Evolutionary conservation across 1,140 invertebrate species (phyloP).

Genomic region (Cydia splendana): DNA sequence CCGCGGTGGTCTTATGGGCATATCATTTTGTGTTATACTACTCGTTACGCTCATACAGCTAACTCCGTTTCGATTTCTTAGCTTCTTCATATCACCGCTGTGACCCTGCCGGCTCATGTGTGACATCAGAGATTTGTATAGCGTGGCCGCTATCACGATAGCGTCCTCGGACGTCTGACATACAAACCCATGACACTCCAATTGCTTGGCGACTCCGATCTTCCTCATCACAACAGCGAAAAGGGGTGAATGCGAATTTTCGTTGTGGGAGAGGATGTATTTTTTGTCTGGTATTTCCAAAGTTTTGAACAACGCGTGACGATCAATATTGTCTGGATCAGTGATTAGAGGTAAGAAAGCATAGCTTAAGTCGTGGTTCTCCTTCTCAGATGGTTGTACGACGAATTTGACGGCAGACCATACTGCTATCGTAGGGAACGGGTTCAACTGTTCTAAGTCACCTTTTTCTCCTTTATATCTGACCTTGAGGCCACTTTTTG

Average conservation of each 20-base stretch:
- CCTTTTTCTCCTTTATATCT: conserved; percentile 81
- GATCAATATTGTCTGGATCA: conserved; percentile 89
- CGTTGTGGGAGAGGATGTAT: conserved; percentile 80
- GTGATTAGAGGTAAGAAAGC: conserved; percentile 93
- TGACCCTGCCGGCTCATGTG: conserved; percentile 84
- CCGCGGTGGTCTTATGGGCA: conserved; percentile 80
- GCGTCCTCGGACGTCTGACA: conserved; percentile 93
- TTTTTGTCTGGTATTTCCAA: conserved; percentile 78
- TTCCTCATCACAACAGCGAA: conserved; percentile 95
- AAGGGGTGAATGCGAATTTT: conserved; percentile 88
- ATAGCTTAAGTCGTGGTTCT: conserved; percentile 77
- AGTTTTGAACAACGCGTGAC: conserved; percentile 83
- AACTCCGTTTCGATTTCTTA: conserved; percentile 84
- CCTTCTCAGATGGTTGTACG: conserved; percentile 78
- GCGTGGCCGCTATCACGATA: conserved; percentile 92
- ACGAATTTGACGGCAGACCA: conserved; percentile 93
- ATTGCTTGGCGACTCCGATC: conserved; percentile 86
- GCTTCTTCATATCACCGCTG: conserved; percentile 73
- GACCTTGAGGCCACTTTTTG: conserved; percentile 84
- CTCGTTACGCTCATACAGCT: conserved; percentile 85
- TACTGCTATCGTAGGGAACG: conserved; percentile 93
- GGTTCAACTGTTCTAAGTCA: conserved; percentile 83
- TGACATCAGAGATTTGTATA: conserved; percentile 91
- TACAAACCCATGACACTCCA: conserved; percentile 95
- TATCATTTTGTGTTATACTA: conserved; percentile 75